Conservation (phyloP, 2,797 vertebrate species). For the Cuniculus paca region DNA sequence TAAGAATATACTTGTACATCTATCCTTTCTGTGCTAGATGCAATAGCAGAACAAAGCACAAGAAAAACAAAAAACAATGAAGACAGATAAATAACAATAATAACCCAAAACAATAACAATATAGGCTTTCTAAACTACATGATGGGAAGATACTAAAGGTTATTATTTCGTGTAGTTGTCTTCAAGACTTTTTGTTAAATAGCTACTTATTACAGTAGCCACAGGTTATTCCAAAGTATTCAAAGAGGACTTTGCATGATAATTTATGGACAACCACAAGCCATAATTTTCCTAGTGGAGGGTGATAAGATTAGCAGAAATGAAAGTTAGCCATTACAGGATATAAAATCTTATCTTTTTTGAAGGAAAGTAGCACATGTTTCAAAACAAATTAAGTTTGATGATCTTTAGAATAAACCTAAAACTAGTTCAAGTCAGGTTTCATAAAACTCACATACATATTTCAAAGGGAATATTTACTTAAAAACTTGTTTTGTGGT, state of each 20-base stretch:
- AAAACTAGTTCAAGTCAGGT: neutral
- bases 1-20: no score
- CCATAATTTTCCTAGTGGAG: neutral
- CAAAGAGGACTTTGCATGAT: neutral
- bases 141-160: no score
- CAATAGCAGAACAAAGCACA: no score
- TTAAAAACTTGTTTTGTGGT: neutral
- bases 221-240: neutral
- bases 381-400: constrained; percentile 2
- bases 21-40: no score
- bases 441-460: neutral
- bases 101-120: no score
- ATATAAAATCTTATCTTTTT: neutral
- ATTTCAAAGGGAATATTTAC: neutral
- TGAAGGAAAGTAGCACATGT: neutral
- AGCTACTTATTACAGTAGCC: neutral
- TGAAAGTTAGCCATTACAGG: constrained; percentile 35
- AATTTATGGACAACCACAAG: neutral
- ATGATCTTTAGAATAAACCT: neutral
- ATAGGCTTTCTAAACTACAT: no score
- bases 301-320: constrained; percentile 8
- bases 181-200: neutral
- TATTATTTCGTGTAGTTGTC: no score
- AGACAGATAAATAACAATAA: no score
- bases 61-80: no score